Percentiles rank a stretch among this genome's conserved stretches.
phyloP scores from a whole-genome alignment of 2,888 invertebrate genomes.

The Callinectes sapidus region DNA sequence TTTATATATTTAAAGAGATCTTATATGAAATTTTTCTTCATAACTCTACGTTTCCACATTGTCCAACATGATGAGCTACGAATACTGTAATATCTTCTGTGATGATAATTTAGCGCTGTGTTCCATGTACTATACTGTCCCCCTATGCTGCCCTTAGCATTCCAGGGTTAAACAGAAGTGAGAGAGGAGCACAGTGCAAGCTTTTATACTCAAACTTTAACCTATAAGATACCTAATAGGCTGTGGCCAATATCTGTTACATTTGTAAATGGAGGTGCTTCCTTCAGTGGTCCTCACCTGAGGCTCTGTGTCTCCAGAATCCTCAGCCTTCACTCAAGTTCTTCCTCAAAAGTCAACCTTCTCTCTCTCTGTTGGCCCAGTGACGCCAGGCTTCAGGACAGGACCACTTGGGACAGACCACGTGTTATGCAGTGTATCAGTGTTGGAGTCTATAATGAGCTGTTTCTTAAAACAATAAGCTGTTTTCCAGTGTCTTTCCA shows the following conservation, averaged over 20 bases:
- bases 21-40: slow-evolving; percentile 43
- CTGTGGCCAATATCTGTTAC: slow-evolving; percentile 57
- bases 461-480: slow-evolving; percentile 52
- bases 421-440: slow-evolving; percentile 35
- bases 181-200: slow-evolving; percentile 57
- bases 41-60: slow-evolving; percentile 63
- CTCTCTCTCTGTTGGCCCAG: not conserved
- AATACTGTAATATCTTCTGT: slow-evolving; percentile 66
- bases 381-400: not conserved
- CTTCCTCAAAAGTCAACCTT: slow-evolving; percentile 1
- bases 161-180: slow-evolving; percentile 52
- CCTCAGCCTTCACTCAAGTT: slow-evolving; percentile 15
- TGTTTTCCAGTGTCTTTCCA: slow-evolving; percentile 64
- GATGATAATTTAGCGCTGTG: slow-evolving; percentile 62
- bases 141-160: slow-evolving; percentile 18
- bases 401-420: slow-evolving; percentile 38
- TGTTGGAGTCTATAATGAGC: slow-evolving; percentile 57
- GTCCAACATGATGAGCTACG: slow-evolving; percentile 65
- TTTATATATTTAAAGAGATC: slow-evolving; percentile 40
- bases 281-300: slow-evolving; percentile 33
- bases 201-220: slow-evolving; percentile 61
- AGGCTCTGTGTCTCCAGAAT: slow-evolving; percentile 26
- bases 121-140: slow-evolving; percentile 59
- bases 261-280: slow-evolving; percentile 47
- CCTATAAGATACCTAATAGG: slow-evolving; percentile 54